Percentiles rank a stretch among this genome's conserved stretches.
These are phyloP conservation scores for Luperina nickerlii DNA, from an alignment of 2,888 invertebrate genomes.

Conservation along the genomic window DNA sequence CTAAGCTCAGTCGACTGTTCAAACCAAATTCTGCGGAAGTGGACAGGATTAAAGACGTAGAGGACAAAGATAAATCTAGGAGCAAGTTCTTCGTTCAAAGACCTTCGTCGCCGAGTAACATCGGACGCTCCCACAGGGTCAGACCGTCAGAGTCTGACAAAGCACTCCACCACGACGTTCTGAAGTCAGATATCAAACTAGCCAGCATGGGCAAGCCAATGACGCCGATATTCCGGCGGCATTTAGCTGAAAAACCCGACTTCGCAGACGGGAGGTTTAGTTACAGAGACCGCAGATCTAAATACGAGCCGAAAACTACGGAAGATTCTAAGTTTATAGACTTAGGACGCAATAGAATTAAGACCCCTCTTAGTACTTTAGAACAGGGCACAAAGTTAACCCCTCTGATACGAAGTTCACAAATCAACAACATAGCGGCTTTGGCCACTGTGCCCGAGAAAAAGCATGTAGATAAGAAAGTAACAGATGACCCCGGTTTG, in stretches of 20 bases:
- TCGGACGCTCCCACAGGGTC: slow-evolving; percentile 78
- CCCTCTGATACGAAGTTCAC: slow-evolving; percentile 70
- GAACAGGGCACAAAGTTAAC: slow-evolving; percentile 62
- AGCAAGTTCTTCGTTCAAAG: slow-evolving; percentile 86
- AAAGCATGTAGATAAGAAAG: slow-evolving; percentile 62
- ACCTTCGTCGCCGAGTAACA: slow-evolving; percentile 78
- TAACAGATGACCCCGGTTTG: slow-evolving; percentile 49
- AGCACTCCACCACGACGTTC: slow-evolving; percentile 70
- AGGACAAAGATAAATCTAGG: slow-evolving; percentile 80
- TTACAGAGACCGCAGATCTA: slow-evolving; percentile 78
- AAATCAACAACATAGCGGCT: slow-evolving; percentile 66
- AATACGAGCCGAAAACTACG: slow-evolving; percentile 69
- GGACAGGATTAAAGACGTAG: slow-evolving; percentile 72
- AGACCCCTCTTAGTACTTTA: slow-evolving; percentile 68
- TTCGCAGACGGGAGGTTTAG: slow-evolving; percentile 85
- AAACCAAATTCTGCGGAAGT: slow-evolving; percentile 80
- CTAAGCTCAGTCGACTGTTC: slow-evolving; percentile 85
- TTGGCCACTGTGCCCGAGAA: slow-evolving; percentile 74
- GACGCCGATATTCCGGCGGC: slow-evolving; percentile 86
- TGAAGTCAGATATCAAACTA: slow-evolving; percentile 83
- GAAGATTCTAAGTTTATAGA: slow-evolving; percentile 77
- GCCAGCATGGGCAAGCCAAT: slow-evolving; percentile 86
- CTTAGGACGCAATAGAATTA: slow-evolving; percentile 78
- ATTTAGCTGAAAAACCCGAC: slow-evolving; percentile 77
- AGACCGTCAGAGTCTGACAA: slow-evolving; percentile 73